Evolutionary conservation across 1,140 invertebrate genomes (phyloP).

Genomic region (Philaenus spumarius): DNA sequence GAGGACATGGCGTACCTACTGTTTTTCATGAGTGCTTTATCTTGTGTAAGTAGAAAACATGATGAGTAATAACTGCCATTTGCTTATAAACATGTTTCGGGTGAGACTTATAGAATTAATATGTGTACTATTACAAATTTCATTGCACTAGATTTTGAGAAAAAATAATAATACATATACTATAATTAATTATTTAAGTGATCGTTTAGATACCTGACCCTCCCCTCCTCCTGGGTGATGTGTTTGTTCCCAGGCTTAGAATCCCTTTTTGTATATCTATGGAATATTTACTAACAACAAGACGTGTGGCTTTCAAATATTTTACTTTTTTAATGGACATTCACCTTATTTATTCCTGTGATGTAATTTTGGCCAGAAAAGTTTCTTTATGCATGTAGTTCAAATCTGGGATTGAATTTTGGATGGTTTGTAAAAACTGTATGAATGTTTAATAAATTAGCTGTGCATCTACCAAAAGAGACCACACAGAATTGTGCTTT

Average conservation of each 20-base stretch:
- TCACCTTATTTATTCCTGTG: constrained; percentile 21
- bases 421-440: constrained; percentile 17
- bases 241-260: constrained; percentile 1
- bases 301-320: constrained; percentile 20
- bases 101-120: constrained; percentile 19
- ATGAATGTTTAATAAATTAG: constrained; percentile 5
- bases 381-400: constrained; percentile 15
- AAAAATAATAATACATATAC: constrained; percentile 13
- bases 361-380: constrained; percentile 10
- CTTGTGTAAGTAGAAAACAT: constrained; percentile 18
- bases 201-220: constrained; percentile 8
- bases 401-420: constrained; percentile 15
- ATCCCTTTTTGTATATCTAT: constrained; percentile 22
- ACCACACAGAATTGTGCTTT: not conserved
- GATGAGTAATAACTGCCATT: constrained; percentile 21
- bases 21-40: constrained; percentile 18
- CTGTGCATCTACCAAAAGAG: too few species aligned
- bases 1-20: constrained; percentile 1
- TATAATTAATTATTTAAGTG: constrained; percentile 12
- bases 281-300: constrained; percentile 22
- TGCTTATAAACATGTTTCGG: constrained; percentile 18
- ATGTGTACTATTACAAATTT: constrained; percentile 14
- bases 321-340: constrained; percentile 23
- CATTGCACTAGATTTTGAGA: constrained; percentile 13
- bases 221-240: constrained; percentile 1